Conservation (phyloP, 92 coral and sea anemone genomes). For the Actinostola sp. region DNA sequence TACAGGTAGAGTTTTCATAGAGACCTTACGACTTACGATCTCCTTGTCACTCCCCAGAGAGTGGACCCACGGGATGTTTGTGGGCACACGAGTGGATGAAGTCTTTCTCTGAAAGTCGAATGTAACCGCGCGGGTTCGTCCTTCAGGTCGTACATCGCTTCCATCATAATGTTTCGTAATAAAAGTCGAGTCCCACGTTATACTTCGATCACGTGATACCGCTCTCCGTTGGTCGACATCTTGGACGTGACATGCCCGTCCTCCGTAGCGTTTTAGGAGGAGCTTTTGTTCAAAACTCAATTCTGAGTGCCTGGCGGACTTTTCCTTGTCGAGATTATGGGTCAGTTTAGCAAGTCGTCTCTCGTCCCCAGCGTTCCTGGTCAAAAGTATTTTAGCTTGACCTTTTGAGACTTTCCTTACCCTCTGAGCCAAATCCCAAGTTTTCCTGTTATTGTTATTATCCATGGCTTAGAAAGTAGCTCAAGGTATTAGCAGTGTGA, state of each 20-base stretch:
- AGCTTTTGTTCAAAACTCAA: constrained; percentile 43
- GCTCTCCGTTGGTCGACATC: not conserved
- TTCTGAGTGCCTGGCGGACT: constrained; percentile 48
- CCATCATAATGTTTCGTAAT: constrained; percentile 3
- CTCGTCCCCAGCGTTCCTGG: constrained; percentile 61
- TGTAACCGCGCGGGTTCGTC: not conserved
- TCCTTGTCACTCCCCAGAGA: constrained; percentile 1
- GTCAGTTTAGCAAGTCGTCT: constrained; percentile 58
- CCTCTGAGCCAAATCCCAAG: constrained; percentile 16
- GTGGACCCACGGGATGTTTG: not conserved
- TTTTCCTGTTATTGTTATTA: constrained; percentile 9
- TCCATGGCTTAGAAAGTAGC: constrained; percentile 15
- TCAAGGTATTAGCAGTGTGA: not conserved
- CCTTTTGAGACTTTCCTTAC: constrained; percentile 44
- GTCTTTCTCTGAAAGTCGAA: not conserved
- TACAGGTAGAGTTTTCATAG: not conserved
- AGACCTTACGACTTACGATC: too few species aligned
- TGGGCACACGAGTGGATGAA: not conserved
- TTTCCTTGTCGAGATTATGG: constrained; percentile 63
- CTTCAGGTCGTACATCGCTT: not conserved
- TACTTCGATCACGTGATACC: constrained; percentile 23
- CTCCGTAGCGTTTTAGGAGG: constrained; percentile 51
- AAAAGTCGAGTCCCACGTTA: constrained; percentile 22
- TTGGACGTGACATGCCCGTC: constrained; percentile 3
- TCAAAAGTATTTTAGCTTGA: constrained; percentile 54